Evolutionary conservation across 2,113 vertebrate species (phyloP).

Genomic region (Castor canadensis): DNA sequence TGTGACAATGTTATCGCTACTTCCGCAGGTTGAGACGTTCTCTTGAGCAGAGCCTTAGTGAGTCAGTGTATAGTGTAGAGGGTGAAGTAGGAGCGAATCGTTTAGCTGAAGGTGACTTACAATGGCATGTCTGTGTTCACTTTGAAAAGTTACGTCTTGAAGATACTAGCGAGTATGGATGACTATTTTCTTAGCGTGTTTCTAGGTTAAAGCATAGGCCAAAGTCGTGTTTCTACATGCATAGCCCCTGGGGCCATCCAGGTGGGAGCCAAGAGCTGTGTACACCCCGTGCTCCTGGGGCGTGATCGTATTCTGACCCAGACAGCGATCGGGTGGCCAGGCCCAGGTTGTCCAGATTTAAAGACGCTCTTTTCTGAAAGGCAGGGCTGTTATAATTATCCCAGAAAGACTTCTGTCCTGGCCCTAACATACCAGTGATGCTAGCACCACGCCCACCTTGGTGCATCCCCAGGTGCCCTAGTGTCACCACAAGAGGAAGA

Average conservation of each 20-base stretch:
- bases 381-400: slow-evolving; percentile 9
- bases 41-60: not conserved
- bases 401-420: slow-evolving; percentile 22
- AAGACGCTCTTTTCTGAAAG: not conserved
- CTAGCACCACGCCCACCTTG: no score
- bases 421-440: slow-evolving; percentile 7
- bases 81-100: slow-evolving; percentile 35
- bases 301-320: not conserved
- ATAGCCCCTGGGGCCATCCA: not conserved
- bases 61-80: no score
- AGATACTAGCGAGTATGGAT: not conserved
- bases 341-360: not conserved
- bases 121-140: not conserved
- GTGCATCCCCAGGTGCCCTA: no score
- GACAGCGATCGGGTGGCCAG: not conserved
- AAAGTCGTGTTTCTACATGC: not conserved
- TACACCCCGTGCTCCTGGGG: not conserved
- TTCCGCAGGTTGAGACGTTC: not conserved
- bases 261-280: not conserved
- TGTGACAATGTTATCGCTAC: not conserved
- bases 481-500: no score
- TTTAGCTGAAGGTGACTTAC: slow-evolving; percentile 22
- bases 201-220: slow-evolving; percentile 43
- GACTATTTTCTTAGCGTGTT: slow-evolving; percentile 38
- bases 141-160: slow-evolving; percentile 52